Evolutionary conservation across 2,797 vertebrate genomes (phyloP), one percentile per base, ranked within the genome.

Genomic region (Sparidentex hasta): DNA sequence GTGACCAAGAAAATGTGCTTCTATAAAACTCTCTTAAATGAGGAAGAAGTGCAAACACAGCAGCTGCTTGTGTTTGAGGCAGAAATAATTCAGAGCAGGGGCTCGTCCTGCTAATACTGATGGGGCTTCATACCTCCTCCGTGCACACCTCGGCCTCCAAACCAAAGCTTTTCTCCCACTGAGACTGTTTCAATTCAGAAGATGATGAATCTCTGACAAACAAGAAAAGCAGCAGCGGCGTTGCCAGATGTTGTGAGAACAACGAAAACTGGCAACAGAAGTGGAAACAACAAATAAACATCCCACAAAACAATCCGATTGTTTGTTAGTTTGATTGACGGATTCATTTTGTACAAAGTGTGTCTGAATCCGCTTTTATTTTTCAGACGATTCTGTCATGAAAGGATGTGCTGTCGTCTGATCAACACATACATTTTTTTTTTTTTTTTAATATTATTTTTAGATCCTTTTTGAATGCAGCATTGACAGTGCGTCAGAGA

Each of bases 321-420:
- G 63, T 71, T 68, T 50, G 14, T 71, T 66, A 11, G 48, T 67
- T 71, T 87, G 85, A 89, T n/a, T 83, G 87, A 87, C 50, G 2
- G 74, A 65, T 76, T 87, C 47, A 79, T 82, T 83, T 66, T 23
- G 14, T 48, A 11, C 55, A 75, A 38, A 46, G 48, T 3, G 23
- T 5, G 52, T 33, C 44, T 23, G 33, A 59, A 47, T 59, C 56
- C 38, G 9, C 44, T 43, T 18, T 43, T 21, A 43, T 69, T 64
- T 33, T 56, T 57, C 23, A 54, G 70, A 65, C 1, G 6, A n/a
- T 55, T 56, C 55, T 63, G 59, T 43, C 50, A 18, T n/a, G 17
- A 46, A 74, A 25, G 23, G 23, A 78, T 21, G 21, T 65, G 63
- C 71, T 52, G 20, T 41, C 23, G 7, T 65, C 68, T 62, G 51